Evolutionary conservation across 2,888 invertebrate genomes (phyloP).

Genomic region (Phaedon cochleariae): DNA sequence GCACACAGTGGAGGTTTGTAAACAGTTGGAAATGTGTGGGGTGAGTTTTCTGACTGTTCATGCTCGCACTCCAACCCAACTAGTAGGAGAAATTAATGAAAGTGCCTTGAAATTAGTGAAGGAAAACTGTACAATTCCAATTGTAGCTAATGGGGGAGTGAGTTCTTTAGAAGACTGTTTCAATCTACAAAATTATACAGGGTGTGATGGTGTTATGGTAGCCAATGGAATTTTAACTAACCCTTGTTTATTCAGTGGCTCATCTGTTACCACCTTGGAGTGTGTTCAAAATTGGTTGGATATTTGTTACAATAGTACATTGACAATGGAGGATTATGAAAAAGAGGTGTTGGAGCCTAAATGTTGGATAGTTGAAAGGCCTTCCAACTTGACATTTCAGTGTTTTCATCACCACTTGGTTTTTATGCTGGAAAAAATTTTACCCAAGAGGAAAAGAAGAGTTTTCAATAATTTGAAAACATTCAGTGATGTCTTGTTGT

Average conservation of each 20-base stretch:
- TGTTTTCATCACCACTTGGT: slow-evolving; percentile 96
- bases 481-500: slow-evolving; percentile 75
- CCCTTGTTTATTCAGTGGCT: slow-evolving; percentile 87
- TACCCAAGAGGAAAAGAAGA: slow-evolving; percentile 76
- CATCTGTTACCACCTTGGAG: slow-evolving; percentile 71
- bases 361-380: slow-evolving; percentile 61
- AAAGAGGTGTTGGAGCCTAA: slow-evolving; percentile 24
- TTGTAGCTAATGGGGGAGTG: slow-evolving; percentile 94
- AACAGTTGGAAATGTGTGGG: slow-evolving; percentile 84
- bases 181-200: slow-evolving; percentile 71
- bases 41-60: slow-evolving; percentile 90
- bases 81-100: slow-evolving; percentile 76
- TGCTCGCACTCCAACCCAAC: slow-evolving; percentile 86
- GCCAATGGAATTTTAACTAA: slow-evolving; percentile 91
- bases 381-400: slow-evolving; percentile 75
- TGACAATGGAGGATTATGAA: slow-evolving; percentile 48
- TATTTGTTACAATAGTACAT: slow-evolving; percentile 67
- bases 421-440: slow-evolving; percentile 89
- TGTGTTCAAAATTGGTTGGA: slow-evolving; percentile 87
- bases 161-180: slow-evolving; percentile 77
- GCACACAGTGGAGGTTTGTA: slow-evolving; percentile 79
- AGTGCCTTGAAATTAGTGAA: slow-evolving; percentile 77
- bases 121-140: slow-evolving; percentile 77
- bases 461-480: slow-evolving; percentile 81
- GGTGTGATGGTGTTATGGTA: slow-evolving; percentile 89